Evolutionary conservation across 1,140 invertebrate genomes (phyloP), one percentile per base, ranked within the genome.

Genomic region (Ceratina calcarata): DNA sequence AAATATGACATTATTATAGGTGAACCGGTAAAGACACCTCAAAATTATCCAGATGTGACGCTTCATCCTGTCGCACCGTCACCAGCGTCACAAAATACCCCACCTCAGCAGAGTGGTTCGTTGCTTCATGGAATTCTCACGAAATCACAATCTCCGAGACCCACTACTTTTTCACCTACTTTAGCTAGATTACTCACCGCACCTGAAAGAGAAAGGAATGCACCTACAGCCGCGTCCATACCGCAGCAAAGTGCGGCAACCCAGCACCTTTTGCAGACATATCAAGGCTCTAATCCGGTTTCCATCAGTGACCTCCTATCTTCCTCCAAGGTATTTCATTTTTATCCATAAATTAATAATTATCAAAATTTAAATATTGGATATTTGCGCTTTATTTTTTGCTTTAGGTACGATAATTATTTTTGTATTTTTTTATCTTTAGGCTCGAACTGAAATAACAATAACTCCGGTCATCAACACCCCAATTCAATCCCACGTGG

Each of bases 1-100:
- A 45, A 45, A 37, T 37, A 15, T 51, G 51, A 18, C 27, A 64
- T 49, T 45, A 3, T 78, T 78, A 79, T 58, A 92, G 91, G 91
- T 57, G 91, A 93, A 83, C 87, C 91, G n/a, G 88, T 91, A 18
- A 93, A 92, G 86, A 90, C 95, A 18, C 95, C 95, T 2, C 95
- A 95, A 55, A 95, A 95, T 65, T 97, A 96, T 92, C 96, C 96
- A 0, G 96, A 97, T 89, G 96, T 97, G 37, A 96, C 96, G 1
- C 92, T 97, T 15, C 95, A 96, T 89, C 96, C 96, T 2, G 96
- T 97, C 3, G 89, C 91, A n/a, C 90, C 91, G 0, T 91, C 93
- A 45, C 87, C 92, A 69, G 90, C 82, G 76, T 87, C 89, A 61
- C 93, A 91, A 87, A 94, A 90, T 88, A 92, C 78, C 60, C 91